These are phyloP conservation scores for Gnatocerus cornutus DNA, from an alignment of 2,888 invertebrate genomes.

Conservation along the genomic window DNA sequence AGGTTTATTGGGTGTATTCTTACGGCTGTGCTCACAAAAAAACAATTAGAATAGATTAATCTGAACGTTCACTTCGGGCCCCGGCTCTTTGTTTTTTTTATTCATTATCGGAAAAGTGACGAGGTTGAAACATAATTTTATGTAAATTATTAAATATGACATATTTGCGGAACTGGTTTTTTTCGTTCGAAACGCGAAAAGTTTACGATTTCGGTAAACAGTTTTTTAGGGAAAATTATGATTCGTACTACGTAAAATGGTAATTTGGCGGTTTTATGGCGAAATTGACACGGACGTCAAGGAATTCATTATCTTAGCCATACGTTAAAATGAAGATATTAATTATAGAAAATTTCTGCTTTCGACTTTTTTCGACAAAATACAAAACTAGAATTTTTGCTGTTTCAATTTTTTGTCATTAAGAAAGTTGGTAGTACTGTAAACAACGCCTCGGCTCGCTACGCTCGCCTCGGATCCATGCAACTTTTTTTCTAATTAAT, in stretches of 20 bases:
- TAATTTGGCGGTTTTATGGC: not conserved
- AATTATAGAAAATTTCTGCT: no score
- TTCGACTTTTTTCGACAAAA: no score
- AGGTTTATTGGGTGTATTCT: constrained; percentile 16
- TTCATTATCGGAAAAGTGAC: not conserved
- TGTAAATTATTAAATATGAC: not conserved
- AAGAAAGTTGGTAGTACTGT: no score
- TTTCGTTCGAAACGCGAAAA: not conserved
- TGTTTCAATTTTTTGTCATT: no score
- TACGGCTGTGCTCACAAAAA: not conserved
- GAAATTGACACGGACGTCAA: no score
- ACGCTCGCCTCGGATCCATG: no score
- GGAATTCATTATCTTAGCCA: no score
- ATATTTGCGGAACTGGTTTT: no score
- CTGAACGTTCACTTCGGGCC: not conserved
- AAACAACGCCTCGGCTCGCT: no score
- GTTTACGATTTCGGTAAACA: constrained; percentile 4
- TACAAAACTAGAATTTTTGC: no score
- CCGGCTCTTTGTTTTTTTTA: not conserved
- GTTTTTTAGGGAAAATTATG: not conserved
- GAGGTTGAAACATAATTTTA: constrained; percentile 3
- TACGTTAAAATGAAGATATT: no score
- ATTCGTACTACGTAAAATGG: not conserved
- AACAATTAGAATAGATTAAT: constrained; percentile 1
- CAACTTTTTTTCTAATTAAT: no score